Conservation (phyloP, 2,113 vertebrate species). For the Plecturocebus donacophilus region DNA sequence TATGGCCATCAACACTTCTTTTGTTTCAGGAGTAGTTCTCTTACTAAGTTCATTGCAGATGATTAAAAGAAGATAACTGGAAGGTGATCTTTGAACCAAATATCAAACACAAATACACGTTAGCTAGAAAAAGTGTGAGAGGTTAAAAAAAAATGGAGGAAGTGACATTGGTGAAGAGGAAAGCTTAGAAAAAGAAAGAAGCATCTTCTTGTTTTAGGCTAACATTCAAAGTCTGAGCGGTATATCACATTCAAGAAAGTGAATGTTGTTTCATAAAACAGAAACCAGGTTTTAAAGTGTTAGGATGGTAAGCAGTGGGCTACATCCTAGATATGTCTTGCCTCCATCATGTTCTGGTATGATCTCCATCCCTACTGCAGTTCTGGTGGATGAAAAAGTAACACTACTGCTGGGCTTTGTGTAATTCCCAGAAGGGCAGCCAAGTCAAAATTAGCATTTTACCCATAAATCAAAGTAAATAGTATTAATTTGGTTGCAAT, state of each 20-base stretch:
- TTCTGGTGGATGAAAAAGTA: background rate
- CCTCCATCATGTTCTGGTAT: background rate
- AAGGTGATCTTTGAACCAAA: background rate
- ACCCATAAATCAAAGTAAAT: slow-evolving; percentile 69
- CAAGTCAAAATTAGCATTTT: slow-evolving; percentile 57
- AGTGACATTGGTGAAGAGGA: background rate
- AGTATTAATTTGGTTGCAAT: slow-evolving; percentile 69
- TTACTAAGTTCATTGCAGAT: background rate
- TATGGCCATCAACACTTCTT: background rate
- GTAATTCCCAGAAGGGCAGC: slow-evolving; percentile 4
- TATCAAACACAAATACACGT: background rate
- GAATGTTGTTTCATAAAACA: background rate
- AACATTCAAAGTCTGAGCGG: background rate
- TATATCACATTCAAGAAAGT: background rate
- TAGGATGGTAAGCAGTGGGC: background rate
- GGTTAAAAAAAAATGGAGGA: background rate
- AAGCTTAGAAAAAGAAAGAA: background rate
- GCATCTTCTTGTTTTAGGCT: background rate
- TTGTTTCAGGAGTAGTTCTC: background rate
- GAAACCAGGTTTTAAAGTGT: background rate
- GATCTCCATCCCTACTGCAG: background rate
- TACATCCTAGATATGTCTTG: background rate
- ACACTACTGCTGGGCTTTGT: background rate
- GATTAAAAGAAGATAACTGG: background rate
- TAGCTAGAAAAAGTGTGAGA: background rate